phyloP scores from a whole-genome alignment of 2,888 invertebrate genomes.

The Lithophane socia region DNA sequence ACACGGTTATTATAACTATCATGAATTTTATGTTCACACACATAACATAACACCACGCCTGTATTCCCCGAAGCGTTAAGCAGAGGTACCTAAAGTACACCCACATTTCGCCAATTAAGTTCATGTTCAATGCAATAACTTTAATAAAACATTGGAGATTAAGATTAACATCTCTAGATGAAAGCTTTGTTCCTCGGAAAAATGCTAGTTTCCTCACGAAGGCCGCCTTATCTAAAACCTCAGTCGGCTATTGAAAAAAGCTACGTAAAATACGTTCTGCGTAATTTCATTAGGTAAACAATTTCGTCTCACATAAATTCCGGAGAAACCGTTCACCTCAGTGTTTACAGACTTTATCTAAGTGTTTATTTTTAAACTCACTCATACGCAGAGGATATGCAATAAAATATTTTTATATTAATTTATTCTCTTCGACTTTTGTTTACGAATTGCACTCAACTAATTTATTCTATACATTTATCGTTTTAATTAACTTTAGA shows the following conservation, averaged over 20 bases:
- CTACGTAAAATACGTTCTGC: slow-evolving; percentile 53
- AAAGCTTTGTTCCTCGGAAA: slow-evolving; percentile 4
- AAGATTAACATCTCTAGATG: neutral
- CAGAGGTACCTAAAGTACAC: neutral
- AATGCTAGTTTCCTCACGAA: slow-evolving; percentile 30
- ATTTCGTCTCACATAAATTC: slow-evolving; percentile 68
- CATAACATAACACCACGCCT: neutral
- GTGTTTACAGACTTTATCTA: slow-evolving; percentile 78
- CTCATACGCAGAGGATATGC: slow-evolving; percentile 69
- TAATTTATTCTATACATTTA: slow-evolving; percentile 65
- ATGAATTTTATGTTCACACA: neutral
- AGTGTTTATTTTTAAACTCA: slow-evolving; percentile 74
- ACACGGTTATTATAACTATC: slow-evolving; percentile 14
- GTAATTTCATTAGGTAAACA: slow-evolving; percentile 66
- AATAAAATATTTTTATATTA: slow-evolving; percentile 79
- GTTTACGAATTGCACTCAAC: slow-evolving; percentile 75
- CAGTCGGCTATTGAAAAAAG: slow-evolving; percentile 48
- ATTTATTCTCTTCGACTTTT: slow-evolving; percentile 79
- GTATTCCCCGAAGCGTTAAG: neutral
- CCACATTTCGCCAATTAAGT: neutral
- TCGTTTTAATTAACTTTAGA: slow-evolving; percentile 77
- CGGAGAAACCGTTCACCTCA: slow-evolving; percentile 75
- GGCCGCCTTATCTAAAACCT: slow-evolving; percentile 44
- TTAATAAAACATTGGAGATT: neutral
- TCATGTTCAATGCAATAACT: neutral